Conservation (phyloP, 2,888 invertebrate genomes). For the Perithous albicinctus region DNA sequence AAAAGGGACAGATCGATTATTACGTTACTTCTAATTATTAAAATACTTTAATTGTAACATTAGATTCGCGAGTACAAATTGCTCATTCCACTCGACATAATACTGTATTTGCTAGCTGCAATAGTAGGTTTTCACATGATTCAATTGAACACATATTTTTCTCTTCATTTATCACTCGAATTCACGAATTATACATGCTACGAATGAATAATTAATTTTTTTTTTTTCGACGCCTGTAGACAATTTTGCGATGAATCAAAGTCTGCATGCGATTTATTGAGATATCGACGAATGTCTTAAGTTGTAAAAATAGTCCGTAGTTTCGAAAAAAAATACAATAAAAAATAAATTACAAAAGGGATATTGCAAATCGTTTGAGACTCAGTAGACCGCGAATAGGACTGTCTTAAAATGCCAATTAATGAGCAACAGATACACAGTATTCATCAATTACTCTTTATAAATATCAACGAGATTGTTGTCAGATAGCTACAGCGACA, state of each 20-base stretch:
- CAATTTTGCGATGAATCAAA: conserved; percentile 16
- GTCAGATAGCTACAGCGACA: conserved; percentile 46
- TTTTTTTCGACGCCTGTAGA: conserved; percentile 1
- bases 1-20: conserved; percentile 4
- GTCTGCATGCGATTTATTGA: not conserved
- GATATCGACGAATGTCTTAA: conserved; percentile 18
- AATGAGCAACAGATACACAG: conserved; percentile 33
- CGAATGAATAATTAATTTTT: conserved; percentile 26
- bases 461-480: conserved; percentile 57
- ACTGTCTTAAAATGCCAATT: conserved; percentile 5
- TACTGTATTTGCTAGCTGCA: conserved; percentile 58
- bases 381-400: conserved; percentile 13
- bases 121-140: conserved; percentile 33
- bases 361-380: too few relatives aligned
- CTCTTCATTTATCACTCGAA: not conserved
- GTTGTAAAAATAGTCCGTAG: not conserved
- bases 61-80: conserved; percentile 50
- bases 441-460: conserved; percentile 32
- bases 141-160: conserved; percentile 56
- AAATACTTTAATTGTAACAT: conserved; percentile 40
- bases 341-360: conserved; percentile 6
- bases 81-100: conserved; percentile 57
- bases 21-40: conserved; percentile 24
- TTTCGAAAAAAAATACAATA: not conserved
- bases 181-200: not conserved